phyloP scores from a whole-genome alignment of 2,797 vertebrate genomes.

The Nyctalus aviator region DNA sequence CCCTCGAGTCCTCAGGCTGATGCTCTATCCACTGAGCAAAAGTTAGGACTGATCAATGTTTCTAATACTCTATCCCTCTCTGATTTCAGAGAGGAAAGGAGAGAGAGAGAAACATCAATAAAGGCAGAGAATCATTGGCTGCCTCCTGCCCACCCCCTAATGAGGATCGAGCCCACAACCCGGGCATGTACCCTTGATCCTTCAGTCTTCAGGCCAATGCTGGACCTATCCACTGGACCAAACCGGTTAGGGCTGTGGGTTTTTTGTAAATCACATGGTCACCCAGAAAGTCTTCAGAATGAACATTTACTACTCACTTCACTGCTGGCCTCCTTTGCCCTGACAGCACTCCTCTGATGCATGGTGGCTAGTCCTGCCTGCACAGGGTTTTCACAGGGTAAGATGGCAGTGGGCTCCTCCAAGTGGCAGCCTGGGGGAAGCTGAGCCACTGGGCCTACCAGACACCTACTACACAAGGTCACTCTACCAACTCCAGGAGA shows the following conservation, averaged over 20 bases:
- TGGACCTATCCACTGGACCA: no score
- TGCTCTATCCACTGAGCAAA: no score
- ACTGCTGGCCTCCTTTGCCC: conserved; percentile 32
- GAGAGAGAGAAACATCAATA: background rate
- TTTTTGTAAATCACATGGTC: background rate
- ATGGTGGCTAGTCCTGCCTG: background rate
- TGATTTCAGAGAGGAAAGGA: no score
- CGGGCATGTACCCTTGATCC: background rate
- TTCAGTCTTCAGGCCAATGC: no score
- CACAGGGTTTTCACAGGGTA: conserved; percentile 1
- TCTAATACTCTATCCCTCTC: no score
- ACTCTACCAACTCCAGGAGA: no score
- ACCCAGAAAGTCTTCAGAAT: conserved; percentile 60
- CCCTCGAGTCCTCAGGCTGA: no score
- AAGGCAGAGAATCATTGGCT: background rate
- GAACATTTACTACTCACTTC: conserved; percentile 51
- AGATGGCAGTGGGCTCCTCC: conserved; percentile 46
- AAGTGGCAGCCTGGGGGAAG: background rate
- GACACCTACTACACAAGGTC: no score
- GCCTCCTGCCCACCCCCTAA: background rate
- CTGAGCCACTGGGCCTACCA: no score
- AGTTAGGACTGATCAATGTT: no score
- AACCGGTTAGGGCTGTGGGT: background rate
- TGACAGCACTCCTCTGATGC: background rate
- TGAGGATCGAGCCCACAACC: background rate